Evolutionary conservation across 2,113 vertebrate species (phyloP).

Genomic region (Artemisiospiza belli): DNA sequence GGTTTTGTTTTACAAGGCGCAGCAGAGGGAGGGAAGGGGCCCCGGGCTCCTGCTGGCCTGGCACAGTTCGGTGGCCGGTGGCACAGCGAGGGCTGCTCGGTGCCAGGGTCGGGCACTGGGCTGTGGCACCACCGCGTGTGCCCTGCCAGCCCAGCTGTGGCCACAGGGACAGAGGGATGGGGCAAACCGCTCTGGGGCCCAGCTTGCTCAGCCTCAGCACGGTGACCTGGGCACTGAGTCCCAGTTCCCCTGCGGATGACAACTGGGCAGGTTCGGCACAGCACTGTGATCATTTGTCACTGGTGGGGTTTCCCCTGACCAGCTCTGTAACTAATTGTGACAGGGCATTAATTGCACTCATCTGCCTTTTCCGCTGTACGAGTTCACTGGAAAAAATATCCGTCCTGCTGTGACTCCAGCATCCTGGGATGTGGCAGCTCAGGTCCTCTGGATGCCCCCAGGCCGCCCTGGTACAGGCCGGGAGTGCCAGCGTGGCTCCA

Average conservation of each 20-base stretch:
- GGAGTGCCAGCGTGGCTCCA: fast-evolving
- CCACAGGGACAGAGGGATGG: fast-evolving
- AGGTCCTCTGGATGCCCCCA: not conserved
- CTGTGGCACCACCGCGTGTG: fast-evolving
- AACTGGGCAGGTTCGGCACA: fast-evolving
- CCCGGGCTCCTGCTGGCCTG: not conserved
- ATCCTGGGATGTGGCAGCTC: not conserved
- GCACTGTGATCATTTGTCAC: not conserved
- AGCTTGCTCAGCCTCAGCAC: not conserved
- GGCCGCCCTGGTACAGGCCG: fast-evolving
- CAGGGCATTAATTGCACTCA: not conserved
- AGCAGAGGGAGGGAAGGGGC: not conserved
- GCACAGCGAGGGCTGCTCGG: not conserved
- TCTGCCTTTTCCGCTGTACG: not conserved
- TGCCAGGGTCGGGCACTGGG: fast-evolving
- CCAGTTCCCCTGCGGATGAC: fast-evolving
- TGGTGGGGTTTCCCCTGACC: not conserved
- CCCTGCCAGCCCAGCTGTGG: not conserved
- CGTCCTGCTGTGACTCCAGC: not conserved
- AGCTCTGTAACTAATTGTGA: not conserved
- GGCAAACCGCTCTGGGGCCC: not conserved
- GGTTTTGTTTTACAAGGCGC: conserved; percentile 51
- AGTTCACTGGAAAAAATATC: not conserved
- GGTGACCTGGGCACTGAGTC: not conserved
- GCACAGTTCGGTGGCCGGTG: not conserved